Percentiles rank a stretch among this genome's conserved stretches.
These are phyloP conservation scores for Bombus breviceps DNA, from an alignment of 1,140 invertebrate species.

Conservation along the genomic window DNA sequence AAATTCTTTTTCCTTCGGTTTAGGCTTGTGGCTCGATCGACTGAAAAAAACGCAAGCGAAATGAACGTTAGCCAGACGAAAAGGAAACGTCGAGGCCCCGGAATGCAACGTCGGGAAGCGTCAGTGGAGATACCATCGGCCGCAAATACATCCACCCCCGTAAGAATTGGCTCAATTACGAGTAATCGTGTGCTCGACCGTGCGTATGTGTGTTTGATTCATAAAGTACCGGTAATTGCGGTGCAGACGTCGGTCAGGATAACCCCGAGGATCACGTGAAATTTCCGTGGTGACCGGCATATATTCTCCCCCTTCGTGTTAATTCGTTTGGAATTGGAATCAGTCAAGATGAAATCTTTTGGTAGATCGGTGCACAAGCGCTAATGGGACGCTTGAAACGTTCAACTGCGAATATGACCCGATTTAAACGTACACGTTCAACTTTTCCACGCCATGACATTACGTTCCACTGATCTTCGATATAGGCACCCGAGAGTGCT, in stretches of 20 bases:
- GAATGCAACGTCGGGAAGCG: slow-evolving; percentile 42
- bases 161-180: slow-evolving; percentile 81
- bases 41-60: not conserved
- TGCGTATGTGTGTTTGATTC: slow-evolving; percentile 72
- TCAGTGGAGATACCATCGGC: slow-evolving; percentile 62
- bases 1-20: too few relatives aligned
- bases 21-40: too few relatives aligned
- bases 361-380: not conserved
- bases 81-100: slow-evolving; percentile 1
- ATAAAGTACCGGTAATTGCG: slow-evolving; percentile 79
- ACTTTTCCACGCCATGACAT: not conserved
- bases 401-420: slow-evolving; percentile 4
- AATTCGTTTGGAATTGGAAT: slow-evolving; percentile 14
- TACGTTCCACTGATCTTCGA: too few relatives aligned
- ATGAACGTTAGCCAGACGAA: not conserved
- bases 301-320: slow-evolving; percentile 27
- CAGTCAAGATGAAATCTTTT: slow-evolving; percentile 38
- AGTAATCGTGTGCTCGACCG: slow-evolving; percentile 72
- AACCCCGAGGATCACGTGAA: slow-evolving; percentile 76
- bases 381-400: not conserved
- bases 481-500: not conserved
- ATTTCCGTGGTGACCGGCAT: slow-evolving; percentile 69
- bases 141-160: slow-evolving; percentile 72
- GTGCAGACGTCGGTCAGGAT: slow-evolving; percentile 72
- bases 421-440: not conserved